phyloP scores from a whole-genome alignment of 1,140 invertebrate genomes.

The Aricia agestis region DNA sequence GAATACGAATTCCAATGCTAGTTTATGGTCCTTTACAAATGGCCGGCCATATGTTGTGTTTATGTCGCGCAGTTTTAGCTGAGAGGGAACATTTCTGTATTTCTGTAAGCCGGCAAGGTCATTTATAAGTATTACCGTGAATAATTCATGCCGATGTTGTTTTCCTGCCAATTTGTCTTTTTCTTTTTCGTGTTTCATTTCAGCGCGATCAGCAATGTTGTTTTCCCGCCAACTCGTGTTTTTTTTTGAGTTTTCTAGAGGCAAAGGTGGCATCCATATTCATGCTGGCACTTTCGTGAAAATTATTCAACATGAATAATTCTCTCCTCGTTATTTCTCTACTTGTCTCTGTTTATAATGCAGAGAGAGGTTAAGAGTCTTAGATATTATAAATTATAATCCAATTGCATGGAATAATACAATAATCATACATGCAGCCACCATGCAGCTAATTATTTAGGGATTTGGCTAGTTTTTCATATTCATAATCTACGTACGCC shows the following conservation, averaged over 20 bases:
- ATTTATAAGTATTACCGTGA: slow-evolving; percentile 35
- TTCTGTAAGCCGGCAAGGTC: slow-evolving; percentile 30
- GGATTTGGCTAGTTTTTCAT: background rate
- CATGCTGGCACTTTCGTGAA: slow-evolving; percentile 21
- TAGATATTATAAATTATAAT: background rate
- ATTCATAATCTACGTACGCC: too few species aligned
- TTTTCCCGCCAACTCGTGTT: slow-evolving; percentile 48
- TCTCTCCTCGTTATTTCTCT: slow-evolving; percentile 17
- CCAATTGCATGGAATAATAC: slow-evolving; percentile 8
- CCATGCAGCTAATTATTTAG: background rate
- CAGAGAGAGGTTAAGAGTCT: background rate
- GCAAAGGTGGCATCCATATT: slow-evolving; percentile 33
- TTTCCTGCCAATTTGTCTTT: slow-evolving; percentile 48
- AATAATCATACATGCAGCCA: background rate
- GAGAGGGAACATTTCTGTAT: slow-evolving; percentile 21
- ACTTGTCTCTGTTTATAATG: background rate
- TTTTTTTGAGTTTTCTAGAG: slow-evolving; percentile 27
- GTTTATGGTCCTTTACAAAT: slow-evolving; percentile 30
- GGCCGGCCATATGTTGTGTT: slow-evolving; percentile 41
- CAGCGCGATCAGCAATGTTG: slow-evolving; percentile 43
- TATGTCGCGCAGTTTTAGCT: slow-evolving; percentile 32
- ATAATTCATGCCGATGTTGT: slow-evolving; percentile 42
- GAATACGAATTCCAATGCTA: slow-evolving; percentile 20
- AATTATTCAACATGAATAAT: slow-evolving; percentile 34
- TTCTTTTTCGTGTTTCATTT: slow-evolving; percentile 25